Conservation (phyloP, 2,888 invertebrate species). For the Ceraclea dissimilis region DNA sequence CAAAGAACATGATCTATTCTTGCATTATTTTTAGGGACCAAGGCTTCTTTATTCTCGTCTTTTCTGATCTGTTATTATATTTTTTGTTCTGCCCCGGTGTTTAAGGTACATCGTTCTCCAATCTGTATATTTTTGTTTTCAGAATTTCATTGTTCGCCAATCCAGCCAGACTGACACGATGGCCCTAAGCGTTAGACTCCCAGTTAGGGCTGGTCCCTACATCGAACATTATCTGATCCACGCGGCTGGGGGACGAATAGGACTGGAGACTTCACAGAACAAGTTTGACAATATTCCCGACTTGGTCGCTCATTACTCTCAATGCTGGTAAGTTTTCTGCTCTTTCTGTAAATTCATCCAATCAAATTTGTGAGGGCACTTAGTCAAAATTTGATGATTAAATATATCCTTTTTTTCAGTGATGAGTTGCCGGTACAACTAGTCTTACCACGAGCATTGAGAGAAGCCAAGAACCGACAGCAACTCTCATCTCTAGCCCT, state of each 20-base stretch:
- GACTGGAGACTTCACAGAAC: slow-evolving; percentile 89
- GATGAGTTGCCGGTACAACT: slow-evolving; percentile 91
- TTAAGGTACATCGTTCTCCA: no score
- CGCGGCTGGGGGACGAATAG: slow-evolving; percentile 69
- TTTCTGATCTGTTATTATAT: no score
- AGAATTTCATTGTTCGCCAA: slow-evolving; percentile 93
- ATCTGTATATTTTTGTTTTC: no score
- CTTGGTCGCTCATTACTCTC: slow-evolving; percentile 88
- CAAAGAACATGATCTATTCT: no score
- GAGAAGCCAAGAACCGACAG: slow-evolving; percentile 82
- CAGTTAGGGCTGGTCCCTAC: slow-evolving; percentile 79
- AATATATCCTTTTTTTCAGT: slow-evolving; percentile 41
- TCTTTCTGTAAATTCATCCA: slow-evolving; percentile 1
- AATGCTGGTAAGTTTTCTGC: slow-evolving; percentile 65
- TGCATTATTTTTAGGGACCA: no score
- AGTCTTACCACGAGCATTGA: slow-evolving; percentile 74
- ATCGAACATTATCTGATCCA: slow-evolving; percentile 96
- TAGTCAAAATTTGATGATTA: no score
- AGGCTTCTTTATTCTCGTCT: no score
- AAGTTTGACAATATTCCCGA: slow-evolving; percentile 89
- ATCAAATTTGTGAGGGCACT: no score
- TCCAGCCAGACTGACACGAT: slow-evolving; percentile 90
- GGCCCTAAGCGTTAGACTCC: slow-evolving; percentile 88
- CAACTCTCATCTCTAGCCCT: slow-evolving; percentile 85
- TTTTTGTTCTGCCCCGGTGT: no score